phyloP scores from a whole-genome alignment of 2,113 vertebrate species.

The Aegithalos caudatus region DNA sequence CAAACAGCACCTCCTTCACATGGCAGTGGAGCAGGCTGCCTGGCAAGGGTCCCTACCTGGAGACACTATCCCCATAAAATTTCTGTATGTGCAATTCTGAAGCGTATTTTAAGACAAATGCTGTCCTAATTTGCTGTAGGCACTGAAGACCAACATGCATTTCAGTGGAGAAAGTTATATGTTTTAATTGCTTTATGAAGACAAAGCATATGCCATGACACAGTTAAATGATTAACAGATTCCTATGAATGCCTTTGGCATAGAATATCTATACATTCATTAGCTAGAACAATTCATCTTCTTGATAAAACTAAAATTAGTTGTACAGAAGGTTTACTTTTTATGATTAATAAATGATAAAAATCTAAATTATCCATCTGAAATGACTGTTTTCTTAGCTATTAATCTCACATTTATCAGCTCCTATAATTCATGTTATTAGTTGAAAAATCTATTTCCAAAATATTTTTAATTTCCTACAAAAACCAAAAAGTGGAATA shows the following conservation, averaged over 20 bases:
- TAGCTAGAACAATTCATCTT: conserved; percentile 79
- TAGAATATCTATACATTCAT: conserved; percentile 80
- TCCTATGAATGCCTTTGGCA: conserved; percentile 76
- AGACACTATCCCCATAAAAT: not conserved
- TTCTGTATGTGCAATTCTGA: not conserved
- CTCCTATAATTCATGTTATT: conserved; percentile 61
- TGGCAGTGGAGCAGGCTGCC: not conserved
- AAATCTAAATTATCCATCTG: conserved; percentile 81
- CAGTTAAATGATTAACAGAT: conserved; percentile 83
- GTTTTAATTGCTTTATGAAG: conserved; percentile 81
- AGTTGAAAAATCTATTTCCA: conserved; percentile 69
- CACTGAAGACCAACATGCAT: conserved; percentile 64
- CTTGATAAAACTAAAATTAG: conserved; percentile 83
- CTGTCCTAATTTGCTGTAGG: conserved; percentile 73
- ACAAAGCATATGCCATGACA: conserved; percentile 80
- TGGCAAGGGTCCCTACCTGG: conserved; percentile 15
- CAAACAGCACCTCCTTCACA: not conserved
- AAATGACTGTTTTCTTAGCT: conserved; percentile 72
- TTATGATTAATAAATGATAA: conserved; percentile 81
- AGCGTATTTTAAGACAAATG: conserved; percentile 66
- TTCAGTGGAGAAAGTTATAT: conserved; percentile 70
- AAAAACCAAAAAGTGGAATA: conserved; percentile 18
- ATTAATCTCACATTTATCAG: conserved; percentile 78
- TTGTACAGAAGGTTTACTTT: conserved; percentile 80
- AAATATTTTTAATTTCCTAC: conserved; percentile 66